Evolutionary conservation across 2,797 vertebrate species (phyloP), one percentile per base, ranked within the genome.

Genomic region (Gymnocypris eckloni): DNA sequence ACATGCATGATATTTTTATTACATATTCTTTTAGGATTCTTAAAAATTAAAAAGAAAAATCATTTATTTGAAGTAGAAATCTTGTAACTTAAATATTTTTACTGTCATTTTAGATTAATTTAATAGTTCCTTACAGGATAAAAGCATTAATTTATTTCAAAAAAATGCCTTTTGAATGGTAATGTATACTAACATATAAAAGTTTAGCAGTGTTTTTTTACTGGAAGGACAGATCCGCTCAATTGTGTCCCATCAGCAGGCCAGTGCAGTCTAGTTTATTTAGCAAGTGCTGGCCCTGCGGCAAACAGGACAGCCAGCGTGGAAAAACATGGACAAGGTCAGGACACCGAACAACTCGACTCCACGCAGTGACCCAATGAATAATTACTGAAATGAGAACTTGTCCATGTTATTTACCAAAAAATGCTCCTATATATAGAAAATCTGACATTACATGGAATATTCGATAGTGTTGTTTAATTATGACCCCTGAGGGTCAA

Each of bases 261-360:
- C 50, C n/a, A n/a, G 61, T 16, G 52, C 61, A 80, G 25, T 83
- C 50, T 69, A 72, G 81, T 82, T 83, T 84, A 77, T 86, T 91
- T 87, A 86, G 45, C 75, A 13, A 84, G 67, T 48, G 20, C 9
- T 82, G 77, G 43, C 64, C 77, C 84, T 88, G 83, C 59, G 85
- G 80, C 81, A 90, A 89, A 89, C 67, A 80, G 22, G 22, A 56
- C 41, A 67, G n/a, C 43, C 52, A 75, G 61, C 15, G 59, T 85
- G 73, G 81, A 84, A 82, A 75, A 75, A 79, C 67, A 81, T n/a
- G 61, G 81, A 82, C 86, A 90, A 87, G 89, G 88, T 90, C 86
- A 89, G 56, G 81, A 88, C 39, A 79, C 77, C 69, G 22, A 82
- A 79, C 82, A 76, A 66, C 81, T 80, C 45, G 33, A 78, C 82